Evolutionary conservation across 2,797 vertebrate species (phyloP).

Genomic region (Tachyglossus aculeatus): DNA sequence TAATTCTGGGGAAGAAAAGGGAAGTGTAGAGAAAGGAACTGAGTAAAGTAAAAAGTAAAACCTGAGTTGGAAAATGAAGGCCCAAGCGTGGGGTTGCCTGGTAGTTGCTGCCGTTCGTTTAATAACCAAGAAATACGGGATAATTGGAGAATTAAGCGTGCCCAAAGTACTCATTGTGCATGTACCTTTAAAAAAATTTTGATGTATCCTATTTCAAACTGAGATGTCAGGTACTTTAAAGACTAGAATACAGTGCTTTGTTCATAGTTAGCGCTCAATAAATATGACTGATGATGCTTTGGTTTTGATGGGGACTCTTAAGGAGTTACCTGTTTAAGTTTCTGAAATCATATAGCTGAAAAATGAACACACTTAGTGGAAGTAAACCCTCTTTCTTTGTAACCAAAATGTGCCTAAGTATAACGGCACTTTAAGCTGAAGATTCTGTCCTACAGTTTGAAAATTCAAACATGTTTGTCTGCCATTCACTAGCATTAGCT

Average conservation of each 20-base stretch:
- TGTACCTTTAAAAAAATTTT: background rate
- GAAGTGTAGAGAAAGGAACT: background rate
- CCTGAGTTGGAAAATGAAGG: slow-evolving; percentile 36
- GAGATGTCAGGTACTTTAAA: slow-evolving; percentile 26
- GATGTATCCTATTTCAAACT: slow-evolving; percentile 15
- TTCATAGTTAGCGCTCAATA: too few species aligned
- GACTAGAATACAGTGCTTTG: slow-evolving; percentile 1
- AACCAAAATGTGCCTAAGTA: slow-evolving; percentile 67
- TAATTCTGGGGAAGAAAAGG: background rate
- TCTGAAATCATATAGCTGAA: slow-evolving; percentile 11
- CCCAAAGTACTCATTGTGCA: background rate
- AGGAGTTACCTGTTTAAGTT: background rate
- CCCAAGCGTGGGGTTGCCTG: background rate
- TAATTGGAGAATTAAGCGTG: background rate
- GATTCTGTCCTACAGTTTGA: slow-evolving; percentile 24
- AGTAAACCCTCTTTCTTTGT: slow-evolving; percentile 35
- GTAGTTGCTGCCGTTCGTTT: slow-evolving; percentile 4
- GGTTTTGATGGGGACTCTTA: background rate
- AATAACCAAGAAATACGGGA: slow-evolving; percentile 10
- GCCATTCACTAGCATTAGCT: slow-evolving; percentile 55
- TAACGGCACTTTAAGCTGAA: slow-evolving; percentile 63
- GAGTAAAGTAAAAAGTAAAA: background rate
- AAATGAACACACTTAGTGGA: slow-evolving; percentile 41
- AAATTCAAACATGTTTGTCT: slow-evolving; percentile 42
- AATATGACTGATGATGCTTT: too few species aligned